phyloP scores from a whole-genome alignment of 1,140 invertebrate species.

The Rhopalosiphum maidis region DNA sequence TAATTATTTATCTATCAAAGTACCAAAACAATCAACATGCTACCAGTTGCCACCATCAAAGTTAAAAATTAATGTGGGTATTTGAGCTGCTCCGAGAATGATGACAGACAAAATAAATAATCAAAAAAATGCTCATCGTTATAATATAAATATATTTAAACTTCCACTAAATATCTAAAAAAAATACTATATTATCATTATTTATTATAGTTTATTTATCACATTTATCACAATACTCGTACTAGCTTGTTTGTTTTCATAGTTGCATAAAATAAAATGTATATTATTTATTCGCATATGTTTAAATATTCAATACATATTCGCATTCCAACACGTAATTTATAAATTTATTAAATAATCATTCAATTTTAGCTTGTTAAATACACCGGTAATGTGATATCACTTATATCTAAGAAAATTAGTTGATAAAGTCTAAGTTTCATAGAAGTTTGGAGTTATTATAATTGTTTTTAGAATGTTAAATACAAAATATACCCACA shows the following conservation, averaged over 20 bases:
- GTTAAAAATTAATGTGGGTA: too few species aligned
- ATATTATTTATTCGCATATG: background rate
- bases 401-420: background rate
- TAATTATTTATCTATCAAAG: too few species aligned
- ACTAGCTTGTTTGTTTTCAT: background rate
- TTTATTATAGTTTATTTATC: background rate
- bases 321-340: background rate
- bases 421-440: background rate
- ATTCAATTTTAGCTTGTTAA: background rate
- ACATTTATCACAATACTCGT: background rate
- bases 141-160: background rate
- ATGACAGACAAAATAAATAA: too few species aligned
- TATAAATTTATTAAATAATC: background rate
- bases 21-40: too few species aligned
- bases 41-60: too few species aligned
- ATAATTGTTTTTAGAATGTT: background rate
- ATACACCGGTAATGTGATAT: background rate
- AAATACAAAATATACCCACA: background rate
- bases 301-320: background rate
- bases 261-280: background rate
- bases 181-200: too few species aligned
- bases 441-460: background rate
- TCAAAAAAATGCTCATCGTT: background rate
- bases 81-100: too few species aligned
- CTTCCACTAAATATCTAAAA: background rate